Evolutionary conservation across 2,888 invertebrate species (phyloP).

Genomic region (Eueremaeus valkanovi): DNA sequence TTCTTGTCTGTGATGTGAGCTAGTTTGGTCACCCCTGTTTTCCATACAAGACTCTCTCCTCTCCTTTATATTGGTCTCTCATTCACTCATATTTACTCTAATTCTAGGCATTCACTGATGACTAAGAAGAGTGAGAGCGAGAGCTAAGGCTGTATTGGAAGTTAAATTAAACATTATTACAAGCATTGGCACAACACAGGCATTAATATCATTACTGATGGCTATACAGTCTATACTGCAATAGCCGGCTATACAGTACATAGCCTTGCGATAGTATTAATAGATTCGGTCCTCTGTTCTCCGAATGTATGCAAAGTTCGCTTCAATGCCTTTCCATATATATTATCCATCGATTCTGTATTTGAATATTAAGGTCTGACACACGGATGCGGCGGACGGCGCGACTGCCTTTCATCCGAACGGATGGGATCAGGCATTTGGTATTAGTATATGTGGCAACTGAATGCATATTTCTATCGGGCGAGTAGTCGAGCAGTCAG

Average conservation of each 20-base stretch:
- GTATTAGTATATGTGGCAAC: too few relatives aligned
- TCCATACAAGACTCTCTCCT: background rate
- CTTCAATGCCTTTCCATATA: conserved; percentile 5
- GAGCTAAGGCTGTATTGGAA: background rate
- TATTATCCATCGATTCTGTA: background rate
- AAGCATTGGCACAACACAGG: conserved; percentile 10
- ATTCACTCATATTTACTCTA: background rate
- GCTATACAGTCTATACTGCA: background rate
- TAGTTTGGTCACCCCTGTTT: background rate
- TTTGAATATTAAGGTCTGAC: background rate
- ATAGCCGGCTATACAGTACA: background rate
- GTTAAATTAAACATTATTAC: conserved; percentile 32
- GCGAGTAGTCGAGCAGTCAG: background rate
- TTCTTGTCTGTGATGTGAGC: too few relatives aligned
- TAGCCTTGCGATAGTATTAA: background rate
- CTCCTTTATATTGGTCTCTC: background rate
- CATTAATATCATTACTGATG: conserved; percentile 10
- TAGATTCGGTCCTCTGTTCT: background rate
- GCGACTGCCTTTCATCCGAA: too few relatives aligned
- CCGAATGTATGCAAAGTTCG: background rate
- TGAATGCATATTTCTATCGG: too few relatives aligned
- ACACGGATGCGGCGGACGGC: background rate
- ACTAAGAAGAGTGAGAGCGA: background rate
- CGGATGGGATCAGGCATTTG: background rate
- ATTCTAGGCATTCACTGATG: conserved; percentile 16